Evolutionary conservation across 2,797 vertebrate species (phyloP), one percentile per base, ranked within the genome.

Genomic region (Vespertilio murinus): DNA sequence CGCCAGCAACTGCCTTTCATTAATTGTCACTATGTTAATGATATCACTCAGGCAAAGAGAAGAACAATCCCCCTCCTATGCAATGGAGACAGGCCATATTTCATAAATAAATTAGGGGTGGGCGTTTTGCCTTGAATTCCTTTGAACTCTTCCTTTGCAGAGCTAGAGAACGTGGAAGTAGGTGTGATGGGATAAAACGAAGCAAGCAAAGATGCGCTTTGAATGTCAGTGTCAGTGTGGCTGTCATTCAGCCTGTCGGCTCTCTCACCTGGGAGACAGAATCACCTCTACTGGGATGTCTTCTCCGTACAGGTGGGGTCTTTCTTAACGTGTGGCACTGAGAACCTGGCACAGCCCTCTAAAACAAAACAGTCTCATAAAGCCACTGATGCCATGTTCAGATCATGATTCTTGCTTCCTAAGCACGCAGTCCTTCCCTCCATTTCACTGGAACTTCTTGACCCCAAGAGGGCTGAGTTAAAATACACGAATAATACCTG

Each of bases 11-110:
- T 75, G 93, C 69, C 30, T 94, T 95, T 94, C 82, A 83, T 97
- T 94, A 95, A 90, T 96, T 86, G 96, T 88, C 95, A 91, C 73
- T 69, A 45, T 81, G 90, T 64, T 94, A 96, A 97, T 94, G 90
- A 84, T 73, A 70, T 88, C 87, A 86, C 88, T 74, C 77, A 91
- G 94, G 86, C 83, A 92, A 95, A 92, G 56, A 70, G 54, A 47
- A 93, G 17, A 75, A 59, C 40, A 85, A 91, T 88, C 79, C 22
- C 10, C 42, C 14, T 88, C 71, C 56, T 83, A 38, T 23, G 35
- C 77, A 93, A 79, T 73, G 47, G 70, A 91, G 80, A 92, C 77
- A 95, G 88, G 59, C 25, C 38, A 14, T 59, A 33, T 65, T 91
- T 92, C 86, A 94, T 82, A 84, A 94, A 92, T 92, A 78, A 95